phyloP scores from a whole-genome alignment of 1,140 invertebrate genomes.

The Theocolax elegans region DNA sequence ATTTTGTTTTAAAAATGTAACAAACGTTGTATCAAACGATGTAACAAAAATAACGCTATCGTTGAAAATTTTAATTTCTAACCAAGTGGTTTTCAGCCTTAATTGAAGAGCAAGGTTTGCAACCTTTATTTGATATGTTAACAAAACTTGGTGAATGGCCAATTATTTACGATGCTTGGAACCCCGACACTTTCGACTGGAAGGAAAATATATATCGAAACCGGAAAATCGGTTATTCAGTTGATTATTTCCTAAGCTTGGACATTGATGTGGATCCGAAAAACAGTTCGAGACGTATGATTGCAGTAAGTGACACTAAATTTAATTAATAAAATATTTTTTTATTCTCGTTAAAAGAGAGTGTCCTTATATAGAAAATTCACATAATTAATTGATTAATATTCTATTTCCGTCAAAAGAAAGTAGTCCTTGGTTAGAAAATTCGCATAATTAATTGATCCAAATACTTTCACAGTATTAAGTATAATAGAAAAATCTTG shows the following conservation, averaged over 20 bases:
- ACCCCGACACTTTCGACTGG: slow-evolving; percentile 81
- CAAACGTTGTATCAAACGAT: too few relatives aligned
- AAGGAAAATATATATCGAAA: slow-evolving; percentile 45
- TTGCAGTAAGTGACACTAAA: slow-evolving; percentile 29
- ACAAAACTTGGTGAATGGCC: slow-evolving; percentile 89
- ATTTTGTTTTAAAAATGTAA: too few relatives aligned
- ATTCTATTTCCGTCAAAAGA: background rate
- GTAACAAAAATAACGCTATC: slow-evolving; percentile 17
- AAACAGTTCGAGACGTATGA: slow-evolving; percentile 24
- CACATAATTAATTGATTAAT: background rate
- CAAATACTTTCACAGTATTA: too few relatives aligned
- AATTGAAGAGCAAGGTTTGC: slow-evolving; percentile 79
- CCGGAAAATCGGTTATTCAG: slow-evolving; percentile 15
- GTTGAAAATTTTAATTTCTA: slow-evolving; percentile 20
- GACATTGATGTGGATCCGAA: slow-evolving; percentile 28
- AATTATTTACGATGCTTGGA: slow-evolving; percentile 82
- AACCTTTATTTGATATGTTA: slow-evolving; percentile 77
- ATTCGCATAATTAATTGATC: too few relatives aligned
- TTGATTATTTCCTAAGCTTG: slow-evolving; percentile 22
- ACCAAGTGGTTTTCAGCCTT: slow-evolving; percentile 64
- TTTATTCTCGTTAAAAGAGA: background rate
- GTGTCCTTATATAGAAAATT: background rate
- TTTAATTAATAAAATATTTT: too few relatives aligned
- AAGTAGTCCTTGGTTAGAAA: too few relatives aligned
- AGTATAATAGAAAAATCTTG: too few relatives aligned